Evolutionary conservation across 2,797 vertebrate species (phyloP).

Genomic region (Gambusia yucatana): DNA sequence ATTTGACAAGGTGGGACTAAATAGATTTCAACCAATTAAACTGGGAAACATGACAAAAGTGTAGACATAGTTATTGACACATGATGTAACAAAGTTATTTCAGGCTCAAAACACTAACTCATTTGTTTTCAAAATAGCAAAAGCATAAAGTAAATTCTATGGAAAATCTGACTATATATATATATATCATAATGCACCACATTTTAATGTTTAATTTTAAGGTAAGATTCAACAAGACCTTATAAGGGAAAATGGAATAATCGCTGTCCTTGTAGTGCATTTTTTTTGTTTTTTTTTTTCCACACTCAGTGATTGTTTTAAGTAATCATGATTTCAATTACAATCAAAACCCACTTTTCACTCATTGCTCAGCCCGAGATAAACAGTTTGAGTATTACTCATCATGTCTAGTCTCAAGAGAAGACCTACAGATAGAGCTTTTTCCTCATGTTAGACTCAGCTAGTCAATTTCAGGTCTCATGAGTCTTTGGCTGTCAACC

Average conservation of each 20-base stretch:
- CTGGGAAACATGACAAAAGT: background rate
- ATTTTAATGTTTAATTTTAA: background rate
- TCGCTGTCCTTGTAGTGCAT: background rate
- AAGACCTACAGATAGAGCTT: background rate
- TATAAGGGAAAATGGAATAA: background rate
- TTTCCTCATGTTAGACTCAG: background rate
- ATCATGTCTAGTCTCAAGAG: background rate
- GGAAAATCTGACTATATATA: background rate
- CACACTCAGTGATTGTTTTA: background rate
- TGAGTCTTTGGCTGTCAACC: conserved; percentile 22
- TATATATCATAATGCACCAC: background rate
- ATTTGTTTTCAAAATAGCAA: background rate
- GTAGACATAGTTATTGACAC: background rate
- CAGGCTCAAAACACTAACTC: background rate
- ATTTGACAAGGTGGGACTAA: background rate
- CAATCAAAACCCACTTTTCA: background rate
- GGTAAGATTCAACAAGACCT: background rate
- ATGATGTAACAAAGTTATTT: background rate
- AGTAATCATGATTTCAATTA: background rate
- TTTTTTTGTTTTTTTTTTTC: background rate
- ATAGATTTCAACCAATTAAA: background rate
- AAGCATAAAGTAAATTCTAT: background rate
- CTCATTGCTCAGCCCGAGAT: background rate
- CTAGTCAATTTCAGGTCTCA: conserved; percentile 9
- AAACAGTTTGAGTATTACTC: background rate